Conservation (phyloP, 2,888 invertebrate genomes). For the Caenorhabditis doughertyi region DNA sequence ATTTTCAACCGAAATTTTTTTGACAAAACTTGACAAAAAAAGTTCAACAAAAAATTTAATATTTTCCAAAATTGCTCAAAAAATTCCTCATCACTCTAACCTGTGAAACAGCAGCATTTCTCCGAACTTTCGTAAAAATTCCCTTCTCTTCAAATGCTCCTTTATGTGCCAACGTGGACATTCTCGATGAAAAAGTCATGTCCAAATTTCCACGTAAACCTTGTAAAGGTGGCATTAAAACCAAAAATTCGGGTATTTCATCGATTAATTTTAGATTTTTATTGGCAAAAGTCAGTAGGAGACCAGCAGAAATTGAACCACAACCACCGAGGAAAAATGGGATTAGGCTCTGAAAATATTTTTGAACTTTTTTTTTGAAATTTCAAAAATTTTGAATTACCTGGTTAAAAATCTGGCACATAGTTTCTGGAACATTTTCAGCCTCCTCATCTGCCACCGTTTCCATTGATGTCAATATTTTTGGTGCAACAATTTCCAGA, state of each 20-base stretch:
- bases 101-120: conserved; percentile 53
- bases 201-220: conserved; percentile 95
- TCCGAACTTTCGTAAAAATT: conserved; percentile 18
- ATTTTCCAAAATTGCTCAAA: neutral
- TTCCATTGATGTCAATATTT: conserved; percentile 62
- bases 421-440: conserved; percentile 41
- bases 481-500: conserved; percentile 45
- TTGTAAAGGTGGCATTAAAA: conserved; percentile 89
- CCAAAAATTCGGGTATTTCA: conserved; percentile 65
- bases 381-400: neutral
- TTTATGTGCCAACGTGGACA: conserved; percentile 87
- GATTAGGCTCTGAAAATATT: conserved; percentile 45
- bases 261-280: conserved; percentile 24
- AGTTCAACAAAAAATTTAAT: too few species aligned
- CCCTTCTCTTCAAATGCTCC: conserved; percentile 50
- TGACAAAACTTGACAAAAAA: too few species aligned
- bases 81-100: neutral
- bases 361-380: neutral
- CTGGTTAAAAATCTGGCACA: conserved; percentile 58
- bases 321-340: conserved; percentile 62
- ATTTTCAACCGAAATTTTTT: too few species aligned
- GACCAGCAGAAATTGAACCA: conserved; percentile 60
- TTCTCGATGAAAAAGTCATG: conserved; percentile 94
- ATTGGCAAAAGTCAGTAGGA: conserved; percentile 56
- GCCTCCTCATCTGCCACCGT: conserved; percentile 30